Percentiles rank a stretch among this genome's conserved stretches.
Evolutionary conservation across 2,797 vertebrate genomes (phyloP).

Genomic region (Fundulus diaphanus): DNA sequence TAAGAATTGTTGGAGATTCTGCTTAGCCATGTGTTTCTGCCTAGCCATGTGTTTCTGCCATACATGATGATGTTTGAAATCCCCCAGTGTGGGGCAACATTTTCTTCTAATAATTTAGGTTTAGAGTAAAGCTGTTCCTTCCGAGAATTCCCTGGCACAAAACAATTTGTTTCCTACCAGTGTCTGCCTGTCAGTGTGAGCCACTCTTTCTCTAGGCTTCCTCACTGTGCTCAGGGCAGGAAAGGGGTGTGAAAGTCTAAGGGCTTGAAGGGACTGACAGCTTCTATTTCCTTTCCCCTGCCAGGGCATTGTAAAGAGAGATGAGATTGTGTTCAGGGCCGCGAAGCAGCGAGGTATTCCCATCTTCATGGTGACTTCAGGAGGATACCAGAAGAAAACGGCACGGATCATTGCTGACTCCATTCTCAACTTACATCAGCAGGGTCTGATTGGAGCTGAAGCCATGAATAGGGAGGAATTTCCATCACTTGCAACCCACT

Average conservation of each 20-base stretch:
- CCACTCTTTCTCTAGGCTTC: neutral
- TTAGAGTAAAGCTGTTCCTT: neutral
- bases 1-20: neutral
- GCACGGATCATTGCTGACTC: slow-evolving; percentile 96
- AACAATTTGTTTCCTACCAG: neutral
- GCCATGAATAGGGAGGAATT: slow-evolving; percentile 62
- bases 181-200: neutral
- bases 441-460: slow-evolving; percentile 83
- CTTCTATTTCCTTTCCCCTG: slow-evolving; percentile 11
- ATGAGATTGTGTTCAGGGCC: slow-evolving; percentile 90
- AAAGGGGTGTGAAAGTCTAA: neutral
- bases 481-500: slow-evolving; percentile 47
- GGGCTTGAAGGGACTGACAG: neutral
- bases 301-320: slow-evolving; percentile 91
- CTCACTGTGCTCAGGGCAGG: too few species aligned
- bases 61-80: neutral
- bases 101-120: neutral
- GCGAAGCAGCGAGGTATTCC: slow-evolving; percentile 84
- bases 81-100: neutral
- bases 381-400: slow-evolving; percentile 95
- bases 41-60: neutral
- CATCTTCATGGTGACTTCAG: slow-evolving; percentile 95
- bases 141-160: neutral
- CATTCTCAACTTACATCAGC: slow-evolving; percentile 88
- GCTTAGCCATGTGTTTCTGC: neutral